Conservation (phyloP, 2,113 vertebrate species). For the Erythrocercus mccallii region DNA sequence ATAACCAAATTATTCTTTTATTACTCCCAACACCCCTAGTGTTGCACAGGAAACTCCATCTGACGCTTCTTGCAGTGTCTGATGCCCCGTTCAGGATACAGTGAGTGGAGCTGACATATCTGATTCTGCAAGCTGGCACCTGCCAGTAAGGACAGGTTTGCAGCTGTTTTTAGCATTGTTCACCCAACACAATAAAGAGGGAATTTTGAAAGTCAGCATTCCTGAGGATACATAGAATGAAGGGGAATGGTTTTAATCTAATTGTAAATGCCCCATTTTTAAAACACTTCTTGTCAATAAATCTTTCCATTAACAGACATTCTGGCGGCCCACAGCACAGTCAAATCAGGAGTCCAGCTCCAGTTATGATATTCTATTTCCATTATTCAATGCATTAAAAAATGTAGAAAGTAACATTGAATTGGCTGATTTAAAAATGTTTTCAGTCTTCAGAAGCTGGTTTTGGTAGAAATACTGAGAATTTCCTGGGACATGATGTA, state of each 20-base stretch:
- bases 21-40: background rate
- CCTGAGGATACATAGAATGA: constrained; percentile 26
- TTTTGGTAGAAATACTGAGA: background rate
- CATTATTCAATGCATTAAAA: background rate
- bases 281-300: constrained; percentile 40
- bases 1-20: background rate
- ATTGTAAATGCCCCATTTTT: constrained; percentile 50
- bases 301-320: constrained; percentile 14
- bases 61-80: background rate
- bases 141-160: background rate
- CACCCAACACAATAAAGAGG: background rate
- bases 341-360: background rate
- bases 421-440: background rate
- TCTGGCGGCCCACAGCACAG: background rate
- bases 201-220: constrained; percentile 46
- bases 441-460: background rate
- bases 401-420: background rate
- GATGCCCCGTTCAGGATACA: background rate
- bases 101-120: background rate
- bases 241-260: constrained; percentile 54
- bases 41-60: background rate
- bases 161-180: constrained; percentile 38
- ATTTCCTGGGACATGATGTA: background rate
- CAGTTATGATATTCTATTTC: background rate
- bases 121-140: constrained; percentile 12